Conservation (phyloP, 2,797 vertebrate species). For the Rousettus madagascariensis region DNA sequence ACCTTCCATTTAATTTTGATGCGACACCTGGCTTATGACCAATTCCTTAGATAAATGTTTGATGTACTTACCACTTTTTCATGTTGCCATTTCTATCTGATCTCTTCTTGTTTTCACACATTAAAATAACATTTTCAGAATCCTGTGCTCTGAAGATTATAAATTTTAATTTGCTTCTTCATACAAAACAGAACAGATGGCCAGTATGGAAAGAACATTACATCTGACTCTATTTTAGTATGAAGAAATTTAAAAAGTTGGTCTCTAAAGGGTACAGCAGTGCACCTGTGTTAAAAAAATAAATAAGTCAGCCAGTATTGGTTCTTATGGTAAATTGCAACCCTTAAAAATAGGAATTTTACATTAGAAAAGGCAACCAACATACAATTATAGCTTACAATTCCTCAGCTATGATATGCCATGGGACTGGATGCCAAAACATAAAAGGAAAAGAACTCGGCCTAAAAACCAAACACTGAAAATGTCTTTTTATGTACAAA, state of each 20-base stretch:
- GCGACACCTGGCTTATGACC: conserved; percentile 22
- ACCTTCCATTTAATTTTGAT: conserved; percentile 56
- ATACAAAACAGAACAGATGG: conserved; percentile 73
- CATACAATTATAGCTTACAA: neutral
- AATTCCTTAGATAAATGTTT: conserved; percentile 55
- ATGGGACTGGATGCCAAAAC: conserved; percentile 49
- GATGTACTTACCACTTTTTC: conserved; percentile 35
- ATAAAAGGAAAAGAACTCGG: conserved; percentile 28
- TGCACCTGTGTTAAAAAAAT: conserved; percentile 61
- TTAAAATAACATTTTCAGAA: conserved; percentile 74
- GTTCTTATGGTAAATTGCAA: conserved; percentile 50
- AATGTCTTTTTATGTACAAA: conserved; percentile 50
- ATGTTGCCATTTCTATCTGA: conserved; percentile 43
- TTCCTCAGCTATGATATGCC: neutral
- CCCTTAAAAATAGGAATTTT: conserved; percentile 59
- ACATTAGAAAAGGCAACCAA: conserved; percentile 33
- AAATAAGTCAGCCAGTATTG: neutral
- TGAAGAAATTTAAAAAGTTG: conserved; percentile 58
- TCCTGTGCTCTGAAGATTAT: conserved; percentile 59
- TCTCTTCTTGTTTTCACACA: conserved; percentile 59
- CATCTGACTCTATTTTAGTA: conserved; percentile 65
- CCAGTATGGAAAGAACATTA: conserved; percentile 58
- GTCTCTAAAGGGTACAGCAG: conserved; percentile 38
- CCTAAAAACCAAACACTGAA: conserved; percentile 43
- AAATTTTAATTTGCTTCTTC: conserved; percentile 75